phyloP scores from a whole-genome alignment of 2,797 vertebrate genomes.

The Sebastes melanostomus region DNA sequence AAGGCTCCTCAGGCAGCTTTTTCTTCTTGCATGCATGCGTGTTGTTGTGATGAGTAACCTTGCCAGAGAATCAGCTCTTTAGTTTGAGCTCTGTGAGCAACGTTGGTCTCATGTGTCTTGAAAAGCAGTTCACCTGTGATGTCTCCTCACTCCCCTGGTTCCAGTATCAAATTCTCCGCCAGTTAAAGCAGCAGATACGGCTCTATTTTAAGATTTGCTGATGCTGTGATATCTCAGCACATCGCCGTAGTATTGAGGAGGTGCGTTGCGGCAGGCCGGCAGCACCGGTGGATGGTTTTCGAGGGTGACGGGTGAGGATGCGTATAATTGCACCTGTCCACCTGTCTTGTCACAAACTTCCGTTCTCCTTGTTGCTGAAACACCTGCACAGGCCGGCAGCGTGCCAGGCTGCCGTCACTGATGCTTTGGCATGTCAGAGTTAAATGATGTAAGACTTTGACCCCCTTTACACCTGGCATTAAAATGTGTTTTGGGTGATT shows the following conservation, averaged over 20 bases:
- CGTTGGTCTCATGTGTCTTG: not conserved
- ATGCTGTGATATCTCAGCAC: conserved; percentile 34
- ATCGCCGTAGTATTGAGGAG: not conserved
- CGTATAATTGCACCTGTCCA: conserved; percentile 22
- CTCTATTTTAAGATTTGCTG: conserved; percentile 63
- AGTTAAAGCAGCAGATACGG: conserved; percentile 36
- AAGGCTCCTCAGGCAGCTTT: not conserved
- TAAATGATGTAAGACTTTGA: not conserved
- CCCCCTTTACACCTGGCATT: too few relatives aligned
- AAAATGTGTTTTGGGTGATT: too few relatives aligned
- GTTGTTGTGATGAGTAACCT: conserved; percentile 18
- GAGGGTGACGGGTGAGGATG: conserved; percentile 32
- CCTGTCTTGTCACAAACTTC: conserved; percentile 46
- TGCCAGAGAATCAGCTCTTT: conserved; percentile 2
- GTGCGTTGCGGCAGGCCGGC: not conserved
- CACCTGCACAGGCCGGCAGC: conserved; percentile 63
- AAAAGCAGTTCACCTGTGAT: not conserved
- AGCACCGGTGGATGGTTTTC: not conserved
- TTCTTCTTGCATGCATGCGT: not conserved
- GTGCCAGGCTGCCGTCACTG: conserved; percentile 40
- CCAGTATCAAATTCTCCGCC: conserved; percentile 33
- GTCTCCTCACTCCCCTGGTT: conserved; percentile 10
- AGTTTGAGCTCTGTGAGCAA: not conserved
- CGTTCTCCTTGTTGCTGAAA: conserved; percentile 45
- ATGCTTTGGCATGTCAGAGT: conserved; percentile 14